phyloP scores from a whole-genome alignment of 92 coral and sea anemone species.

The Isaurus tuberculatus region DNA sequence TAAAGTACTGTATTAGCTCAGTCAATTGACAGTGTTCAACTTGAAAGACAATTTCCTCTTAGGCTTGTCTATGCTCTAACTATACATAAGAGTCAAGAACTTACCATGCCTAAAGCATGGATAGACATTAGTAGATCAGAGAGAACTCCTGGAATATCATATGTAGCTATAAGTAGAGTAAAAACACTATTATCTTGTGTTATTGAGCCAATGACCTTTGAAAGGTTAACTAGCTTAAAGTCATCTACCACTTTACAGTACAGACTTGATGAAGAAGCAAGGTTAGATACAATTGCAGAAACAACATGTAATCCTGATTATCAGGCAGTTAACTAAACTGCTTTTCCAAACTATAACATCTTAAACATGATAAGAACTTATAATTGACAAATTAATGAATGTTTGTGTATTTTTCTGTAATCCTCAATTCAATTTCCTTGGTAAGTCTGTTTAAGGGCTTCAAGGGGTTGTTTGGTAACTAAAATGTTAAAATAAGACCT shows the following conservation, averaged over 20 bases:
- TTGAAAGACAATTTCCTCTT: conserved; percentile 2
- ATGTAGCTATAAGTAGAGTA: neutral
- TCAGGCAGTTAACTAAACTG: conserved; percentile 3
- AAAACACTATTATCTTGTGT: conserved; percentile 3
- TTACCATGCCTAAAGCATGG: conserved; percentile 7
- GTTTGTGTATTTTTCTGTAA: conserved; percentile 1
- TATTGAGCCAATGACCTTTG: conserved; percentile 3
- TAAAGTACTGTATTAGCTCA: neutral
- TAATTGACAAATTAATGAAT: neutral
- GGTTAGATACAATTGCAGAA: conserved; percentile 1
- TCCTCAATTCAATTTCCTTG: conserved; percentile 6
- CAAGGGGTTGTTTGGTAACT: neutral
- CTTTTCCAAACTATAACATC: neutral
- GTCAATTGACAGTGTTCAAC: conserved; percentile 3
- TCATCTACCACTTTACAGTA: conserved; percentile 6
- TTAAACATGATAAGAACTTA: conserved; percentile 4
- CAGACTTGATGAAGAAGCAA: conserved; percentile 3
- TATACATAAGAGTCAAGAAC: conserved; percentile 6
- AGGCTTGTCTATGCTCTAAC: conserved; percentile 4
- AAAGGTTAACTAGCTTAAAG: conserved; percentile 5
- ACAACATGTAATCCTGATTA: conserved; percentile 1
- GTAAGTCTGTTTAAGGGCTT: neutral
- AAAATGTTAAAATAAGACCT: conserved; percentile 7
- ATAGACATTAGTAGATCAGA: conserved; percentile 2
- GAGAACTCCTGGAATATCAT: conserved; percentile 3